A percentile compares a stretch with the other conserved stretches of the same genome.
Conservation (phyloP, 2,797 vertebrate species). For the Nasua narica region DNA sequence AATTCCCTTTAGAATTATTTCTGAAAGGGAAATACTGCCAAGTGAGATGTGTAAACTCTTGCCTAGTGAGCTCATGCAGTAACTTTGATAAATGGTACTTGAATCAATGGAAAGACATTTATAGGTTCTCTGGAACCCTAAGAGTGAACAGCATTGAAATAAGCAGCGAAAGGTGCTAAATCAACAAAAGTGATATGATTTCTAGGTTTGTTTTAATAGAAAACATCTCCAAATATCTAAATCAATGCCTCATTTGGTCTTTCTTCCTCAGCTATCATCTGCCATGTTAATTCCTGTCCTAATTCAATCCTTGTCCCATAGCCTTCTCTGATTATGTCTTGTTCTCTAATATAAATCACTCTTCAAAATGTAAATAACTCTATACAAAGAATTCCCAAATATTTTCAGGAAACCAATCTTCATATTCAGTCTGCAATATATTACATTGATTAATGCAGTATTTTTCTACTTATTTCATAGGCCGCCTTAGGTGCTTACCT, state of each 20-base stretch:
- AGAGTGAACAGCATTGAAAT: constrained; percentile 50
- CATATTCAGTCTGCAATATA: not conserved
- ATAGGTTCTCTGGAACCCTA: constrained; percentile 53
- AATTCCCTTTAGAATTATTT: constrained; percentile 33
- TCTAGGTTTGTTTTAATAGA: constrained; percentile 54
- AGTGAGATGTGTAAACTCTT: not conserved
- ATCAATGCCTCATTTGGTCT: constrained; percentile 39
- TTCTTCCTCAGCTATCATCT: not conserved
- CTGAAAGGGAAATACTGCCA: not conserved
- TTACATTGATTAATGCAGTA: not conserved
- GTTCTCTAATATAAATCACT: not conserved
- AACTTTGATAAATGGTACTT: constrained; percentile 32
- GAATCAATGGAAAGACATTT: constrained; percentile 53
- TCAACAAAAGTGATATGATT: constrained; percentile 53
- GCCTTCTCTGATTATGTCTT: not conserved
- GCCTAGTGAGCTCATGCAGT: not conserved
- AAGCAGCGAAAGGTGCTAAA: constrained; percentile 63
- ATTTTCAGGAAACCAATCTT: not conserved
- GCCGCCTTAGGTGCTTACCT: not conserved
- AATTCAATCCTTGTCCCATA: not conserved
- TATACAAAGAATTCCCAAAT: not conserved
- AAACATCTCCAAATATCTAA: constrained; percentile 33
- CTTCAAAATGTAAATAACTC: not conserved
- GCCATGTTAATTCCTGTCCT: not conserved
- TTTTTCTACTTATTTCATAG: not conserved